These are phyloP conservation scores for Loxodonta africana DNA, from an alignment of 2,113 vertebrate species.

Conservation along the genomic window DNA sequence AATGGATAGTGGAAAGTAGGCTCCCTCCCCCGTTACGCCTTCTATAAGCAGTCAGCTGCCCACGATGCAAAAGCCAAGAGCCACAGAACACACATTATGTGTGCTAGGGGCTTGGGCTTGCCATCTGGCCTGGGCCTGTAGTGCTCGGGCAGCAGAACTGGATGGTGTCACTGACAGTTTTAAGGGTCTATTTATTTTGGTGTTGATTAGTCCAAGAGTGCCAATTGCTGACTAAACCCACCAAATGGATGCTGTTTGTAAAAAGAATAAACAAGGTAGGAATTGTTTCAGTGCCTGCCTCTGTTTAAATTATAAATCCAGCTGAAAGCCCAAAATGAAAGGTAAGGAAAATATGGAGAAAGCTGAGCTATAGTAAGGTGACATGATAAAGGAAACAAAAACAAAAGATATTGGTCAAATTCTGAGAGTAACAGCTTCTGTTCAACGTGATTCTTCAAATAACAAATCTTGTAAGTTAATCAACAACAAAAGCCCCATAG, in stretches of 20 bases:
- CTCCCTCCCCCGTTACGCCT: neutral
- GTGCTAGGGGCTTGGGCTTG: slow-evolving; percentile 35
- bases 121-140: slow-evolving; percentile 76
- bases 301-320: slow-evolving; percentile 64
- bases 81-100: slow-evolving; percentile 72
- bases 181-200: slow-evolving; percentile 79
- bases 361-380: slow-evolving; percentile 24
- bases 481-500: neutral
- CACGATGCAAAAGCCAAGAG: slow-evolving; percentile 59
- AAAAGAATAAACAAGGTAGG: slow-evolving; percentile 70
- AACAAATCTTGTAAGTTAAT: slow-evolving; percentile 14
- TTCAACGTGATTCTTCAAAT: slow-evolving; percentile 60
- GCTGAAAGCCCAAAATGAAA: slow-evolving; percentile 6
- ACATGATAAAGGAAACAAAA: slow-evolving; percentile 47
- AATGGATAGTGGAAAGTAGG: slow-evolving; percentile 54
- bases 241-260: slow-evolving; percentile 58
- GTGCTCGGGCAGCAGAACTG: slow-evolving; percentile 52
- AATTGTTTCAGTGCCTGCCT: neutral
- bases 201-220: slow-evolving; percentile 74
- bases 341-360: neutral
- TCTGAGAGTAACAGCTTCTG: neutral
- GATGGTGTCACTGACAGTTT: slow-evolving; percentile 70
- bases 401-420: neutral
- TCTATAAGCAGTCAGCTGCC: slow-evolving; percentile 67
- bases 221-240: slow-evolving; percentile 66